Evolutionary conservation across 2,888 invertebrate species (phyloP).

Genomic region (Sicus ferrugineus): DNA sequence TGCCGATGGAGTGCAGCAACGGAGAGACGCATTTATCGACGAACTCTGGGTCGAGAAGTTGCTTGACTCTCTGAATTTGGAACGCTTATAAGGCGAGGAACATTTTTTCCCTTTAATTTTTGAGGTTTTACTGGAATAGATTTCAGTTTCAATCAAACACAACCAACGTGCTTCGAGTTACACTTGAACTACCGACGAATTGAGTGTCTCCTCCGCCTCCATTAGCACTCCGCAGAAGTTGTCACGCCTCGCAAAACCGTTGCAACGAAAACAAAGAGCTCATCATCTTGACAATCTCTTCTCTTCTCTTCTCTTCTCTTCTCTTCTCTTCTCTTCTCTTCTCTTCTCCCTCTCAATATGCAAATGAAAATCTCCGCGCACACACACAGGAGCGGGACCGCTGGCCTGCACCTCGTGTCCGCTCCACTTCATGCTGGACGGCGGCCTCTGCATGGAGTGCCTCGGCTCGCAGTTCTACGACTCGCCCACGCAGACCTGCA

Average conservation of each 20-base stretch:
- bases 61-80: neutral
- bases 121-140: too few relatives aligned
- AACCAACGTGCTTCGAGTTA: too few relatives aligned
- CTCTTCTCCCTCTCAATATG: neutral
- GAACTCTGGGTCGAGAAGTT: too few relatives aligned
- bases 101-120: neutral
- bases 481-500: slow-evolving; percentile 73
- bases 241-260: too few relatives aligned
- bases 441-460: slow-evolving; percentile 79
- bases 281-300: too few relatives aligned
- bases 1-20: too few relatives aligned
- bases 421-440: slow-evolving; percentile 75
- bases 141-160: too few relatives aligned
- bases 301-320: neutral
- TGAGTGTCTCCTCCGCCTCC: too few relatives aligned
- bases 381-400: slow-evolving; percentile 76
- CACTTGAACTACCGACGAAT: too few relatives aligned
- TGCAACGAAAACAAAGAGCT: too few relatives aligned
- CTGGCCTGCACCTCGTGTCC: slow-evolving; percentile 78
- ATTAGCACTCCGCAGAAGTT: too few relatives aligned
- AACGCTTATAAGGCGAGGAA: neutral
- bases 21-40: too few relatives aligned
- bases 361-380: neutral
- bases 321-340: neutral
- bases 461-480: slow-evolving; percentile 79